Base-by-base conservation (phyloP, 1,140 invertebrate genomes). In the Odontomachus brunneus region DNA sequence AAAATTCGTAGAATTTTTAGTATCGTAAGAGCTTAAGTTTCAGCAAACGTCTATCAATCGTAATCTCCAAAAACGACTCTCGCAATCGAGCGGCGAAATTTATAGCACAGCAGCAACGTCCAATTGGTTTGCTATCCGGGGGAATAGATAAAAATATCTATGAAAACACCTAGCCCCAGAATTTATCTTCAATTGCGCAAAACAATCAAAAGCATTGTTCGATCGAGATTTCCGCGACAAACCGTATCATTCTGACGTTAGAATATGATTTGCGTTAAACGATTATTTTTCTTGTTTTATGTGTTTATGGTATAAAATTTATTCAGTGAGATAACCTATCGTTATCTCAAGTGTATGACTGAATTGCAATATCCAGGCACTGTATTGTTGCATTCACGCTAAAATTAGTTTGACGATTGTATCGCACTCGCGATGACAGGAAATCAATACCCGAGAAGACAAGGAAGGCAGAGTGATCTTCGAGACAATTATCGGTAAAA, bases 111-210 rank as follows among this genome's bases (percentile, higher is more conserved):
- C 75, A 71, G 65, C 11, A 19, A 51, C 65, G 48, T 59, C 66
- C 75, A 80, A 80, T 80, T 65, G 75, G 19, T 22, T 71, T 57
- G 65, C 75, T 57, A 71, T 29, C n/a, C 22, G 4, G 12, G n/a
- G n/a, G 51, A 63, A 80, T 80, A 38, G 55, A 80, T 80, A 80
- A 80, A 80, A 80, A 80, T 80, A 80, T 71, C 65, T 71, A 80
- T 7, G 24, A 17, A 57, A 57, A 66, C 44, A 57, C 33, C 51
- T 57, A 33, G 44, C 57, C 9, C 38, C 29, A 44, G 59, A 80
- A 33, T 71, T 71, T 80, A 69, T 69, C 65, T 80, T 71, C 75
- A 80, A 80, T 80, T 63, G 57, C 51, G 7, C 75, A 57, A 80
- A 80, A 80, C 75, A 71, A 71, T 80, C 75, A 69, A 44, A 71